Evolutionary conservation across 2,888 invertebrate species (phyloP).

Genomic region (Chrysotoxum bicinctum): DNA sequence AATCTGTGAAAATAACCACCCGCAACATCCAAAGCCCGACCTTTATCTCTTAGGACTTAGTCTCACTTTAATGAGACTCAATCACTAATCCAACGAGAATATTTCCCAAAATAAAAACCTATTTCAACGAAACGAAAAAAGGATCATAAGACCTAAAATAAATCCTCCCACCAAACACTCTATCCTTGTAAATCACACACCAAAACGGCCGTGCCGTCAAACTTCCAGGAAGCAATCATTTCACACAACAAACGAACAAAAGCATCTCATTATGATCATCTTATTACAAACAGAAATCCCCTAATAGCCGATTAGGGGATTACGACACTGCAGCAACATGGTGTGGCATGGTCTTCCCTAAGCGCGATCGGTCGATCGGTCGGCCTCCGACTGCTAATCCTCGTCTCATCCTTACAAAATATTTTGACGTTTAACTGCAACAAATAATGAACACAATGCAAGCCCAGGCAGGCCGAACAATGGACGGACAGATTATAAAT

Average conservation of each 20-base stretch:
- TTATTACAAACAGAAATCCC: slow-evolving; percentile 66
- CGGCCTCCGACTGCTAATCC: slow-evolving; percentile 55
- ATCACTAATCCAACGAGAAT: slow-evolving; percentile 14
- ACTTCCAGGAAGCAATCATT: slow-evolving; percentile 40
- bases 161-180: slow-evolving; percentile 31
- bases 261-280: slow-evolving; percentile 45
- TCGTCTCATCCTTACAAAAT: slow-evolving; percentile 68
- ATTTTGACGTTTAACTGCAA: slow-evolving; percentile 72
- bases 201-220: neutral
- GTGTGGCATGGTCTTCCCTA: neutral
- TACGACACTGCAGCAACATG: slow-evolving; percentile 28
- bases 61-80: neutral
- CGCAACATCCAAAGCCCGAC: slow-evolving; percentile 1
- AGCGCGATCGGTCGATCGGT: slow-evolving; percentile 13
- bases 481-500: slow-evolving; percentile 67
- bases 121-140: neutral
- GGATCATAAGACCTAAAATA: neutral
- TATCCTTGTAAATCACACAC: slow-evolving; percentile 24
- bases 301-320: slow-evolving; percentile 72
- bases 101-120: slow-evolving; percentile 1
- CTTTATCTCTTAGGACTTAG: neutral
- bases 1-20: slow-evolving; percentile 4
- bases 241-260: slow-evolving; percentile 41
- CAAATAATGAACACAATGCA: slow-evolving; percentile 66
- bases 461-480: slow-evolving; percentile 51